These are phyloP conservation scores for Syngnathus floridae DNA, from an alignment of 2,113 vertebrate species.

Conservation along the genomic window DNA sequence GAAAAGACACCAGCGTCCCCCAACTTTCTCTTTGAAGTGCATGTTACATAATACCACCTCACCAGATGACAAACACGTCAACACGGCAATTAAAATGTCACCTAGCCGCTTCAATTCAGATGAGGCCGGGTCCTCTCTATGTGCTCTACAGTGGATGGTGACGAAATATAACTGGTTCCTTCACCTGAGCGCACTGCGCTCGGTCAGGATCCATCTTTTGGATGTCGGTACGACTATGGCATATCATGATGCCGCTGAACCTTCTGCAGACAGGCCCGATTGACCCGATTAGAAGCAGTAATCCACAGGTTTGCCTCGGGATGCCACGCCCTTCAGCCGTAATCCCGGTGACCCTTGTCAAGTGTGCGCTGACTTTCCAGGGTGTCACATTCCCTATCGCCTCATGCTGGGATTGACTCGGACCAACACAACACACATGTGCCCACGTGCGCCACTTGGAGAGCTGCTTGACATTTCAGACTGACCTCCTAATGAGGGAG, in stretches of 20 bases:
- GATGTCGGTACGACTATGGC: not conserved
- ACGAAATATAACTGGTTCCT: slow-evolving; percentile 30
- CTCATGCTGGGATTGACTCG: slow-evolving; percentile 29
- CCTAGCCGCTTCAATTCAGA: slow-evolving; percentile 46
- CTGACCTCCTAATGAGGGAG: slow-evolving; percentile 28
- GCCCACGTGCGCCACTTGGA: slow-evolving; percentile 17
- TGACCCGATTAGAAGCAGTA: slow-evolving; percentile 67
- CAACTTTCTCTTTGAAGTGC: not conserved
- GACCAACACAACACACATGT: slow-evolving; percentile 20
- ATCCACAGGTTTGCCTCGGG: slow-evolving; percentile 52
- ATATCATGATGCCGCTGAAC: slow-evolving; percentile 32
- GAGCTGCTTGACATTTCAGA: slow-evolving; percentile 27
- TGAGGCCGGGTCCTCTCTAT: slow-evolving; percentile 9
- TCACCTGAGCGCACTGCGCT: not conserved
- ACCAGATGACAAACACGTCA: slow-evolving; percentile 13
- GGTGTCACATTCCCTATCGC: slow-evolving; percentile 32
- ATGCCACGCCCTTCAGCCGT: slow-evolving; percentile 39
- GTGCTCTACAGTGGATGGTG: slow-evolving; percentile 38
- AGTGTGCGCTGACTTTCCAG: slow-evolving; percentile 27
- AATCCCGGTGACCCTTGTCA: slow-evolving; percentile 58
- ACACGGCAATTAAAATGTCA: slow-evolving; percentile 35
- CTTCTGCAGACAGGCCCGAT: slow-evolving; percentile 35
- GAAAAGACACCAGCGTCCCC: not conserved
- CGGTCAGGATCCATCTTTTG: not conserved
- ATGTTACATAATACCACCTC: not conserved